These are phyloP conservation scores for Pseudoatta argentina DNA, from an alignment of 1,140 invertebrate genomes.

Conservation along the genomic window DNA sequence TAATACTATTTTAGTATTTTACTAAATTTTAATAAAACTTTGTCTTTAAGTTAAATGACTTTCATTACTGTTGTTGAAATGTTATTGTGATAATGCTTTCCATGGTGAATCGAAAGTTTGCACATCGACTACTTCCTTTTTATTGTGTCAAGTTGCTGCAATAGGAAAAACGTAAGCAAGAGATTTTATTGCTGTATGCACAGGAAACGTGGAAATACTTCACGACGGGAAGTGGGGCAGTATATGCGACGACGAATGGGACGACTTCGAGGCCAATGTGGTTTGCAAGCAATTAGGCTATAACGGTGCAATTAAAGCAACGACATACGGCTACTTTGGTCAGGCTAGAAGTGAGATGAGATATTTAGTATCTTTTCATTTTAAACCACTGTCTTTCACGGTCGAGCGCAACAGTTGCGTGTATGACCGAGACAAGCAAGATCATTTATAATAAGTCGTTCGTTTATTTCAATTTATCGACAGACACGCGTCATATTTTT, in stretches of 20 bases:
- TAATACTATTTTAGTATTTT: not conserved
- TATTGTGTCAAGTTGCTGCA: slow-evolving; percentile 8
- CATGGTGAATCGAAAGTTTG: not conserved
- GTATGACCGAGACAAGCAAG: not conserved
- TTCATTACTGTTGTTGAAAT: not conserved
- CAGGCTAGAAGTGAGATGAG: slow-evolving; percentile 90
- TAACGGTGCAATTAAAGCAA: slow-evolving; percentile 87
- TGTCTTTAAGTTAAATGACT: not conserved
- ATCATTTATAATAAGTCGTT: slow-evolving; percentile 11
- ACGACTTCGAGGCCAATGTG: slow-evolving; percentile 92
- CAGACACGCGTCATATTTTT: not conserved
- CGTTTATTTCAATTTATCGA: slow-evolving; percentile 7
- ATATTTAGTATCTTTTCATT: slow-evolving; percentile 64
- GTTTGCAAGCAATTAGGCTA: slow-evolving; percentile 94
- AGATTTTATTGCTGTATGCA: slow-evolving; percentile 65
- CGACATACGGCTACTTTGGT: slow-evolving; percentile 92
- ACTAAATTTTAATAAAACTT: not conserved
- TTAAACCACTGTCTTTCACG: slow-evolving; percentile 7
- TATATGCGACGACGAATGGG: slow-evolving; percentile 97
- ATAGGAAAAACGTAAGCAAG: slow-evolving; percentile 44
- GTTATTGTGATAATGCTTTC: not conserved
- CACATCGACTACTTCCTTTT: slow-evolving; percentile 20
- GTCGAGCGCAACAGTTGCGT: not conserved
- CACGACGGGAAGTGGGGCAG: slow-evolving; percentile 95
- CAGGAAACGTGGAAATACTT: slow-evolving; percentile 96